Conservation (phyloP, 2,888 invertebrate genomes). For the Drosophila sordidula region DNA sequence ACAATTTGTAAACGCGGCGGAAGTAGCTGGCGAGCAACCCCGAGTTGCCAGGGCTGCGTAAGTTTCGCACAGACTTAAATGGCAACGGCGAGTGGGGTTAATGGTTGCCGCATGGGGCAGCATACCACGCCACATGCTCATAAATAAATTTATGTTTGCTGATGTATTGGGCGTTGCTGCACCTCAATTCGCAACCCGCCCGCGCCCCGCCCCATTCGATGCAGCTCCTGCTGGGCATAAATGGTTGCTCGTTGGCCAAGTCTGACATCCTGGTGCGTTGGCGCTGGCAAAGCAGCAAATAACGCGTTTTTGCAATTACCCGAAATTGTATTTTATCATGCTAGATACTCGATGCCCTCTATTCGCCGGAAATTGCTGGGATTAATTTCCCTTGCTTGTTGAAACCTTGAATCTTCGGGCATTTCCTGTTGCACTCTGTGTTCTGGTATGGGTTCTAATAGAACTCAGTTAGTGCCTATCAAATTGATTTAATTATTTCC, state of each 20-base stretch:
- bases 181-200: background rate
- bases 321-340: constrained; percentile 38
- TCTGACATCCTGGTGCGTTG: constrained; percentile 22
- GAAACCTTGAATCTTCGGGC: background rate
- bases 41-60: constrained; percentile 20
- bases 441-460: too few relatives aligned
- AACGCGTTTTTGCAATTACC: constrained; percentile 54
- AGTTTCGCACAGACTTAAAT: constrained; percentile 6
- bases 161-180: constrained; percentile 60
- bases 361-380: constrained; percentile 12
- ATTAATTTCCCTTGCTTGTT: constrained; percentile 13
- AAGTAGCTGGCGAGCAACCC: constrained; percentile 52
- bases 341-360: background rate
- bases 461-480: background rate
- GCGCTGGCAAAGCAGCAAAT: constrained; percentile 13
- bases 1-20: constrained; percentile 74
- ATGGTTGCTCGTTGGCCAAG: constrained; percentile 48
- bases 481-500: background rate
- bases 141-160: constrained; percentile 77
- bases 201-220: background rate
- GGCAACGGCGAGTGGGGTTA: background rate
- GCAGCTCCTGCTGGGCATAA: constrained; percentile 45
- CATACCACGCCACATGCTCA: constrained; percentile 65
- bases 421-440: background rate
- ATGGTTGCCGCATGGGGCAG: background rate